phyloP scores from a whole-genome alignment of 2,888 invertebrate genomes.

The Tetranychus piercei region DNA sequence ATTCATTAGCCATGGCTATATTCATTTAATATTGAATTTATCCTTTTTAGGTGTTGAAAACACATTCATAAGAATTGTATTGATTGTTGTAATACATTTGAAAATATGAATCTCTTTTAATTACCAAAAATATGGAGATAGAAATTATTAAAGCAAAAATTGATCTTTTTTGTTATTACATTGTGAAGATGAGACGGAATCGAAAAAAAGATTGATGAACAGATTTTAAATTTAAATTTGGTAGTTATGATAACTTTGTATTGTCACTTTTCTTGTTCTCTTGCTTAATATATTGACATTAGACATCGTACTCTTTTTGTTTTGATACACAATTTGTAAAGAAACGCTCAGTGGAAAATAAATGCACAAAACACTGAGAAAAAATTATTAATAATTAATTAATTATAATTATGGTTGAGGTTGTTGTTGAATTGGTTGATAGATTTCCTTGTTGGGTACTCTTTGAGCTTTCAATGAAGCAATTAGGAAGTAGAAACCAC shows the following conservation, averaged over 20 bases:
- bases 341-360: not conserved
- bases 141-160: too few species aligned
- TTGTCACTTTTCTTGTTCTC: not conserved
- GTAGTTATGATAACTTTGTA: not conserved
- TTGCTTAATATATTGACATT: not conserved
- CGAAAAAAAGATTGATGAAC: not conserved
- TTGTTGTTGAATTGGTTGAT: conserved; percentile 3
- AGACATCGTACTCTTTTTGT: not conserved
- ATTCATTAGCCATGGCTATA: too few species aligned
- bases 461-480: not conserved
- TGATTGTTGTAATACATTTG: too few species aligned
- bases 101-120: too few species aligned
- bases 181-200: not conserved
- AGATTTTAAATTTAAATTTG: not conserved
- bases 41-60: too few species aligned
- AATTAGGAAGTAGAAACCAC: not conserved
- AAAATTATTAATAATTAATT: not conserved
- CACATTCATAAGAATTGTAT: too few species aligned
- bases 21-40: too few species aligned
- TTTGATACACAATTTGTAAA: not conserved
- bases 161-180: not conserved
- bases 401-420: not conserved
- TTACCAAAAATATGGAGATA: too few species aligned
- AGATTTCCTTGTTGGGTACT: not conserved
- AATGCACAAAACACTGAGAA: not conserved